A percentile compares a stretch with the other conserved stretches of the same genome.
Conservation (phyloP, 2,113 vertebrate genomes). For the Regulus satrapa region DNA sequence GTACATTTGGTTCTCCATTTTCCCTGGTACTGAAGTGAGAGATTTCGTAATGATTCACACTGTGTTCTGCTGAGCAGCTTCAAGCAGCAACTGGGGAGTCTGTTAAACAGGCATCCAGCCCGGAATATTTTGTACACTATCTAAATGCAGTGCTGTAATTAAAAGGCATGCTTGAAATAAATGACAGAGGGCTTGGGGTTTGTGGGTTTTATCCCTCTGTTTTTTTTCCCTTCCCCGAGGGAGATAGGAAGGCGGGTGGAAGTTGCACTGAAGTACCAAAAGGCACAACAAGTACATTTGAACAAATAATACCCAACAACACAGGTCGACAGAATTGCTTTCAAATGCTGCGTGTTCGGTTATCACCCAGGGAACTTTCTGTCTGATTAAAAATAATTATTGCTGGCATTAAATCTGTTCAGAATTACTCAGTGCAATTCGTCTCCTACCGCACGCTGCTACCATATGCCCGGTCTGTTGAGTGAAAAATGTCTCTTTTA, state of each 20-base stretch:
- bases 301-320: conserved; percentile 21
- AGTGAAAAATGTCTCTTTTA: conserved; percentile 67
- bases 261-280: neutral
- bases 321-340: conserved; percentile 9
- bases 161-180: conserved; percentile 51
- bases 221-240: neutral
- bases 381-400: conserved; percentile 79
- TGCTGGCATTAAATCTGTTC: conserved; percentile 71
- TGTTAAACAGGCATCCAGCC: conserved; percentile 55
- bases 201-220: fast-evolving
- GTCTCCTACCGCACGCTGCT: conserved; percentile 51
- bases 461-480: conserved; percentile 63
- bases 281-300: neutral
- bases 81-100: conserved; percentile 55
- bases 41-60: conserved; percentile 53
- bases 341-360: neutral
- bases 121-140: conserved; percentile 45
- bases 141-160: conserved; percentile 21
- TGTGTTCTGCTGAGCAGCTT: conserved; percentile 40
- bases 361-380: conserved; percentile 71
- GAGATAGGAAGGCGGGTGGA: neutral
- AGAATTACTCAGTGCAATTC: conserved; percentile 48
- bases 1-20: conserved; percentile 58
- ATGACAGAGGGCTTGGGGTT: conserved; percentile 11
- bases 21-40: neutral